These are phyloP conservation scores for Pyrocephalus nanus DNA, from an alignment of 2,797 vertebrate species.

Conservation along the genomic window DNA sequence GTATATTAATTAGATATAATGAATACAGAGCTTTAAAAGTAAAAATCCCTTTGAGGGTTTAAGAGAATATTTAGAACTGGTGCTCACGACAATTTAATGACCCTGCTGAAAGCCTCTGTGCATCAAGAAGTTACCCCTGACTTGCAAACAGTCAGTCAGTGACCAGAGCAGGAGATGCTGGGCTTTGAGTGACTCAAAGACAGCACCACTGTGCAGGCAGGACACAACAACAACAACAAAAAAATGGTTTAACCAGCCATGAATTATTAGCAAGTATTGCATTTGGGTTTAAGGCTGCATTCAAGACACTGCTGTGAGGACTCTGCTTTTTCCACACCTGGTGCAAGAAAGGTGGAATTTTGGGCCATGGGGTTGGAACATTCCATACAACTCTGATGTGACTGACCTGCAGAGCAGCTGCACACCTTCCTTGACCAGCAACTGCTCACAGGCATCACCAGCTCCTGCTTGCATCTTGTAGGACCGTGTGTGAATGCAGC, in stretches of 20 bases:
- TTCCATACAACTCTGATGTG: constrained; percentile 90
- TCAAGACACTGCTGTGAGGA: constrained; percentile 87
- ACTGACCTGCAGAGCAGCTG: constrained; percentile 89
- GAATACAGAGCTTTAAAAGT: not conserved
- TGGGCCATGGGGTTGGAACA: constrained; percentile 91
- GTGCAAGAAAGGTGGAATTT: constrained; percentile 89
- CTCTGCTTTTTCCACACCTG: constrained; percentile 91
- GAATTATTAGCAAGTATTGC: not conserved
- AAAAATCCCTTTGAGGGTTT: not conserved
- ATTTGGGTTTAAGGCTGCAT: constrained; percentile 77
- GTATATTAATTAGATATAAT: not conserved
- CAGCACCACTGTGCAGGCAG: not conserved
- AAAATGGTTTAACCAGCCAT: not conserved
- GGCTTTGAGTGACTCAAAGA: not conserved
- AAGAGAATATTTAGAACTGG: not conserved
- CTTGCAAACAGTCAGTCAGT: not conserved
- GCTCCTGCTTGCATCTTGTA: too few species aligned
- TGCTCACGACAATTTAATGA: not conserved
- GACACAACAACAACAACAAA: not conserved
- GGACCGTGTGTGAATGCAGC: not conserved
- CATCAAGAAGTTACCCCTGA: not conserved
- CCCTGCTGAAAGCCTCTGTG: not conserved
- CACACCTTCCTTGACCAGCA: constrained; percentile 89
- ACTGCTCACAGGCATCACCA: not conserved
- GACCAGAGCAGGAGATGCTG: not conserved